Base-by-base conservation (phyloP, 2,113 vertebrate species). In the Mus musculus region DNA sequence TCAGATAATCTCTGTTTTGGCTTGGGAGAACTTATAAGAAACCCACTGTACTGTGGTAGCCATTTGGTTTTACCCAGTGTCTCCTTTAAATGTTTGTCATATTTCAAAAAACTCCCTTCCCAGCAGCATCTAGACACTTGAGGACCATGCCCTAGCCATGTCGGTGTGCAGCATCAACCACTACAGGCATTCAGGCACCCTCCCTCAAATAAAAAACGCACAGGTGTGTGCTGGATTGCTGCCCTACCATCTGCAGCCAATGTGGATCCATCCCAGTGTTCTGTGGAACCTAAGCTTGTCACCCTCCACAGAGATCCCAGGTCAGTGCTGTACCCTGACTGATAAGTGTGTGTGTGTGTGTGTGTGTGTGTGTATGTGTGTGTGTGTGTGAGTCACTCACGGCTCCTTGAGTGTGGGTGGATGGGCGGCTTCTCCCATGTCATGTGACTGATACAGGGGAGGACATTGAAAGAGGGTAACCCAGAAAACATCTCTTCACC, bases 401-500 rank as follows among this genome's bases (percentile, higher is more conserved):
- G 75, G n/a, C 28, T 6, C n/a, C 56, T 42, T 54, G 28, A 8
- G 6, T 30, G 1, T 30, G 20, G 63, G 84, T n/a, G 3, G 71
- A 30, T 54, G 59, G 61, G n/a, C 11, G 20, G 61, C 22, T 92
- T 24, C 22, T 59, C 42, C 19, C 39, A 2, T 36, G n/a, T 33
- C 14, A 0, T 46, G 39, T 65, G 61, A 65, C 26, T 49, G 61
- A 86, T 39, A 86, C 61, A 67, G 39, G 33, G 16, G 61, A 46
- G 9, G 4, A 4, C 39, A 19, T 46, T 17, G 28, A 33, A 59
- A 39, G 30, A 75, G 59, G 33, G 2, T 20, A 1, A 52, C 52
- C 28, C 1, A 9, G 7, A 22, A 6, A 6, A 17, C 30, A 0
- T 5, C 5, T 33, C 33, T 13, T 65, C 3, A 1, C 24, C 2